Evolutionary conservation across 2,797 vertebrate genomes (phyloP).

Genomic region (Myotis findleyi): DNA sequence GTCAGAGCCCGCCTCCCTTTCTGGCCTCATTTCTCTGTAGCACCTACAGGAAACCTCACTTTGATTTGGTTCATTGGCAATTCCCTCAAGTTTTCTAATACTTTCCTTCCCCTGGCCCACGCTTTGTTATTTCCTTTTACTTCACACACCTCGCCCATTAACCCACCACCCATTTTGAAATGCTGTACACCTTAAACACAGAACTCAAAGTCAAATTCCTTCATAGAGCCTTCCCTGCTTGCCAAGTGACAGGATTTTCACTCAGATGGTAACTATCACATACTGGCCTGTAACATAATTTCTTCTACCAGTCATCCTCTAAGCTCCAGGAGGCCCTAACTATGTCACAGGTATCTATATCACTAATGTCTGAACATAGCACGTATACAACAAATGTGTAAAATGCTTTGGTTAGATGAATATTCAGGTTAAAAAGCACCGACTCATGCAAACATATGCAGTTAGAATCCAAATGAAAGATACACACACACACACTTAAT

Average conservation of each 20-base stretch:
- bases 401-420: neutral
- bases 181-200: neutral
- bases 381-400: neutral
- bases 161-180: neutral
- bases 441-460: neutral
- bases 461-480: neutral
- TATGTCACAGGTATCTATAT: neutral
- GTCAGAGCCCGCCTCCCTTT: neutral
- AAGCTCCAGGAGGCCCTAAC: neutral
- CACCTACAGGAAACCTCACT: neutral
- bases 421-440: conserved; percentile 17
- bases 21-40: neutral
- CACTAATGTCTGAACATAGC: neutral
- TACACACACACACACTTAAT: neutral
- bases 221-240: neutral
- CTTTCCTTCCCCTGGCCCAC: neutral
- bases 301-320: neutral
- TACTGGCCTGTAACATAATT: neutral
- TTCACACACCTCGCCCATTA: neutral
- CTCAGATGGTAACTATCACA: neutral
- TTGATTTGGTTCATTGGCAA: neutral
- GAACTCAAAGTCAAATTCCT: neutral
- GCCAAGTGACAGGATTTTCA: neutral
- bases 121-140: neutral
- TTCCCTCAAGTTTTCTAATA: neutral